A percentile compares a stretch with the other conserved stretches of the same genome.
Evolutionary conservation across 1,140 invertebrate genomes (phyloP).

Genomic region (Solenopsis fugax): DNA sequence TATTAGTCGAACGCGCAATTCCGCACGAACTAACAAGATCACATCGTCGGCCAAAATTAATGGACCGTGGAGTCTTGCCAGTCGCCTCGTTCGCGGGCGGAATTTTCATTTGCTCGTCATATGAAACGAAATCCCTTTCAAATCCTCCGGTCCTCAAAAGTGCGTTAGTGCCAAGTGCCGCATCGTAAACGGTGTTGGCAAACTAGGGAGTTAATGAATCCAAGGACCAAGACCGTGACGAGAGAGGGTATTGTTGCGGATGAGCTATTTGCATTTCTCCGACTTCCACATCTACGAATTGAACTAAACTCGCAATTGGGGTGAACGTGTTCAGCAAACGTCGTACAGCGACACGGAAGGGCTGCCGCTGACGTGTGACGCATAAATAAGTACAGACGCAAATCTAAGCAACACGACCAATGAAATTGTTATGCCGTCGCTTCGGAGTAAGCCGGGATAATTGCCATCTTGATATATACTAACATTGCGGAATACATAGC

Average conservation of each 20-base stretch:
- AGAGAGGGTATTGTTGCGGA: slow-evolving; percentile 10
- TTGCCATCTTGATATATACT: slow-evolving; percentile 25
- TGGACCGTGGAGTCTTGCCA: neutral
- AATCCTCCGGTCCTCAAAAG: neutral
- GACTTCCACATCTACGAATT: neutral
- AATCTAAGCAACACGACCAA: neutral
- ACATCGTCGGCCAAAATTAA: slow-evolving; percentile 17
- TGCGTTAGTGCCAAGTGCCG: neutral
- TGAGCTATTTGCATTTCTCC: slow-evolving; percentile 42
- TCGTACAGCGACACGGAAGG: neutral
- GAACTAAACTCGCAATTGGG: slow-evolving; percentile 39
- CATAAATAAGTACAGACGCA: slow-evolving; percentile 54
- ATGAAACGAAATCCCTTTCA: neutral
- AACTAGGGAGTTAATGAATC: slow-evolving; percentile 9
- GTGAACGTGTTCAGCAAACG: neutral
- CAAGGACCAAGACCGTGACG: neutral
- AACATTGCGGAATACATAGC: slow-evolving; percentile 9
- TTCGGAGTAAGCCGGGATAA: slow-evolving; percentile 8
- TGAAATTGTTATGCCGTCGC: slow-evolving; percentile 9
- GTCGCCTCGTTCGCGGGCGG: neutral
- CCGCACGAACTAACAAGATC: neutral
- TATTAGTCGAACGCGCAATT: neutral
- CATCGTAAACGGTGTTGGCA: neutral
- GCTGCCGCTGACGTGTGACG: slow-evolving; percentile 23
- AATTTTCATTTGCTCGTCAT: neutral